phyloP scores from a whole-genome alignment of 2,888 invertebrate species.

The Sussaba pulchella region DNA sequence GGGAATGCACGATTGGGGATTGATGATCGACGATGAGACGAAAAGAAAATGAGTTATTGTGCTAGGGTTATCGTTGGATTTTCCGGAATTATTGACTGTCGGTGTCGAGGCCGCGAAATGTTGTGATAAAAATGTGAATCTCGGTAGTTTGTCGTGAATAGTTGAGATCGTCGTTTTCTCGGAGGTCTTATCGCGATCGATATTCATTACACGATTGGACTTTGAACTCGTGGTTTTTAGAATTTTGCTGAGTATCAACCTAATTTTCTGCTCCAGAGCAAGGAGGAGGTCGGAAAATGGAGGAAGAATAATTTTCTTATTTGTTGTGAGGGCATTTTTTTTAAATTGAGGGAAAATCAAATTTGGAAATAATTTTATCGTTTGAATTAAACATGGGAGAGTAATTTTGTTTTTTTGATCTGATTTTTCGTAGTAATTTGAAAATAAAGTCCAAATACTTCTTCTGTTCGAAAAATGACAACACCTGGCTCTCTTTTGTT shows the following conservation, averaged over 20 bases:
- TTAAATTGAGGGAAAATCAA: too few species aligned
- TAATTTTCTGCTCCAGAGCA: background rate
- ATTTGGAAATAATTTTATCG: too few species aligned
- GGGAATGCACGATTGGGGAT: background rate
- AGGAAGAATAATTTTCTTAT: too few species aligned
- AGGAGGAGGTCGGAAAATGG: too few species aligned
- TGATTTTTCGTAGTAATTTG: too few species aligned
- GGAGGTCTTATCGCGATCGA: background rate
- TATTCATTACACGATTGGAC: conserved; percentile 23
- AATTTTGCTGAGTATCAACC: background rate
- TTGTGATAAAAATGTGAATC: background rate
- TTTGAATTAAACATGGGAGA: too few species aligned
- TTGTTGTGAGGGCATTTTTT: too few species aligned
- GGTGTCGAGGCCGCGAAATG: conserved; percentile 17
- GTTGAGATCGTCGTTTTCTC: background rate
- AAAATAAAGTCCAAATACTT: too few species aligned
- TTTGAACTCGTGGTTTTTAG: conserved; percentile 19
- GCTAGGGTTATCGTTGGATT: conserved; percentile 37
- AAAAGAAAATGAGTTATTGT: background rate
- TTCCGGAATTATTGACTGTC: conserved; percentile 23
- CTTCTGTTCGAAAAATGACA: too few species aligned
- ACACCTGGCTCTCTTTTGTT: too few species aligned
- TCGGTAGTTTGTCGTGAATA: conserved; percentile 20
- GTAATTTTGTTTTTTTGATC: too few species aligned
- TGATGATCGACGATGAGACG: conserved; percentile 2